Evolutionary conservation across 2,888 invertebrate species (phyloP), one percentile per base, ranked within the genome.

Genomic region (Nymphalis urticae): DNA sequence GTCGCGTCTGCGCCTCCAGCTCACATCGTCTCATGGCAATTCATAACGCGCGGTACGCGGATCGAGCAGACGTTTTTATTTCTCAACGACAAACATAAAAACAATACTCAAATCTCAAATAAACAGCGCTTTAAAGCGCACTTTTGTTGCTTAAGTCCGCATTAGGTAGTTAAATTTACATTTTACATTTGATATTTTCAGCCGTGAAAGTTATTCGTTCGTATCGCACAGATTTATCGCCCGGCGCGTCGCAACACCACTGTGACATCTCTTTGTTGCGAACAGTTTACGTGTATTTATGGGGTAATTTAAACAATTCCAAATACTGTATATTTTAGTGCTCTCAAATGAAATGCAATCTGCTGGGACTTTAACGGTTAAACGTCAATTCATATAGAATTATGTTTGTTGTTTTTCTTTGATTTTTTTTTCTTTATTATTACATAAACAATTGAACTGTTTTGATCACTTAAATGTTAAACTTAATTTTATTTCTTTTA

Each of bases 81-180:
- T 89, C 82, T 82, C 83, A 53, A 81, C 85, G 89, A 85, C 84
- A 82, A 83, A 85, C 87, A 88, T 88, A 90, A 90, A 90, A 90
- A 89, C 88, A 86, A 86, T 88, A 89, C 87, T 88, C 86, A 88
- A 86, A 87, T 86, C 80, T 83, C 84, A 85, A 87, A 90, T 88
- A 89, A 90, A 88, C 88, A 89, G 82, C 81, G 83, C 85, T 88
- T 87, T 85, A 84, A 83, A 88, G 85, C 86, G 83, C 83, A 85
- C 83, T 85, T 83, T 83, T 82, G 83, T 83, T 79, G 82, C 86
- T 86, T 84, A 83, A 85, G 82, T 82, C 82, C 86, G 89, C 86
- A 91, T 90, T 91, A 91, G 90, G 90, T 87, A 88, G 86, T 91
- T 90, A 90, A 89, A 90, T 91, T 90, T 90, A 90, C 90, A 90